Base-by-base conservation (phyloP, 2,113 vertebrate genomes). In the Puffinus mauretanicus region DNA sequence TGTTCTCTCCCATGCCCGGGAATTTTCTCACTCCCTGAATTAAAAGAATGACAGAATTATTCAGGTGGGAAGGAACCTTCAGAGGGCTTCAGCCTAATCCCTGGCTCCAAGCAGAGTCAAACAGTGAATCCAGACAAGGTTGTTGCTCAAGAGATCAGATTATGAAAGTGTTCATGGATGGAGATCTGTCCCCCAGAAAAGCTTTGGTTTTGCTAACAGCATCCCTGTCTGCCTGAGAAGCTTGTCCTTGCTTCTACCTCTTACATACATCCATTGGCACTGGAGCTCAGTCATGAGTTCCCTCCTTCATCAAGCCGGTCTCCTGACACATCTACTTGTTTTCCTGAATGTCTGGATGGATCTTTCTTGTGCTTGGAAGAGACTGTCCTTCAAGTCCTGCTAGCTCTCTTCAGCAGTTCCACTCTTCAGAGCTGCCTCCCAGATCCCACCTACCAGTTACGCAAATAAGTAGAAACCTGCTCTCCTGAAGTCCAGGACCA, bases 401-500 rank as follows among this genome's bases (percentile, higher is more conserved):
- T 58, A 40, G 27, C 5, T 62, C 73, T 78, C 40, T 65, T 83
- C 67, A 54, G 66, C 34, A 62, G 18, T 71, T 77, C 29, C 38
- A 42, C 6, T 46, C 57, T 72, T 60, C 49, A 57, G 54, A 87
- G 29, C 5, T 87, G 29, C n/a, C n/a, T 76, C 16, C 11, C 29
- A 60, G 19, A 82, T 55, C 7, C 26, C 57, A 79, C 13, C 34
- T 46, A 72, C 25, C 51, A 73, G 55, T 46, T 78, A 54, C 16
- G 9, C 1, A 1, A 13, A 2, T 22, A 88, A 54, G 14, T 1
- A 71, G 15, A 78, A 88, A 78, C 1, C 0, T 21, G 40, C 22
- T 38, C 19, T 57, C 52, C n/a, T 42, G 8, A 82, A 86, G n/a
- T 7, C 42, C 73, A 78, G 34, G 57, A 88, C 10, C 57, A 86